Evolutionary conservation across 2,113 vertebrate genomes (phyloP), one percentile per base, ranked within the genome.

Genomic region (Anarhynchus alexandrinus): DNA sequence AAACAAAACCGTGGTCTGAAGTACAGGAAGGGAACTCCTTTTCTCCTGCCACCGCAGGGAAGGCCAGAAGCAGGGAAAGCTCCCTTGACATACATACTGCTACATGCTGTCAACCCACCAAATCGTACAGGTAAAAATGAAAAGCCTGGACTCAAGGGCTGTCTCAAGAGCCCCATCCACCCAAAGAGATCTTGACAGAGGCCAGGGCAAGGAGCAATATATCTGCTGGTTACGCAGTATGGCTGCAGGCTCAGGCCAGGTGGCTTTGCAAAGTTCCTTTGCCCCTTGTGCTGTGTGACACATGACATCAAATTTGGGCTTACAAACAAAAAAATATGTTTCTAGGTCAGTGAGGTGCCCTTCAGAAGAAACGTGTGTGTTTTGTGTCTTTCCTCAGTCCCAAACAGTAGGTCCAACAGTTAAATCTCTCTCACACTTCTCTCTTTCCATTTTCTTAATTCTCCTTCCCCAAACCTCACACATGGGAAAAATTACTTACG

Each of bases 401-500:
- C 57, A 62, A 88, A 65, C 9, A 51, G 22, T 5, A 67, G 49
- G 17, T 40, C 32, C 23, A 72, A 29, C 34, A 19, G 30, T 30
- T 92, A 36, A 57, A 70, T 51, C 32, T 52, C 54, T 88, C 45
- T 36, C 38, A 25, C 3, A 3, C 38, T 58, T 85, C 55, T 42
- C 18, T 76, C 82, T 52, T 61, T 23, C 25, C 1, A 16, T 65
- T 67, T 70, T n/a, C 54, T 83, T 47, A 78, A 52, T 61, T 67
- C 45, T 72, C 26, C 59, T 91, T 88, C 45, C 58, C 23, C 1
- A 8, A 57, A 7, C 38, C 71, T 83, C 64, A 51, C 20, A 6
- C 38, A 21, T 23, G 14, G 66, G 9, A 64, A 80, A 92, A 91
- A 55, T 65, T 40, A 98, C 99, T 99, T 96, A 99, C 99, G 2